These are phyloP conservation scores for Pelecanoides urinatrix DNA, from an alignment of 2,113 vertebrate species.

Conservation along the genomic window DNA sequence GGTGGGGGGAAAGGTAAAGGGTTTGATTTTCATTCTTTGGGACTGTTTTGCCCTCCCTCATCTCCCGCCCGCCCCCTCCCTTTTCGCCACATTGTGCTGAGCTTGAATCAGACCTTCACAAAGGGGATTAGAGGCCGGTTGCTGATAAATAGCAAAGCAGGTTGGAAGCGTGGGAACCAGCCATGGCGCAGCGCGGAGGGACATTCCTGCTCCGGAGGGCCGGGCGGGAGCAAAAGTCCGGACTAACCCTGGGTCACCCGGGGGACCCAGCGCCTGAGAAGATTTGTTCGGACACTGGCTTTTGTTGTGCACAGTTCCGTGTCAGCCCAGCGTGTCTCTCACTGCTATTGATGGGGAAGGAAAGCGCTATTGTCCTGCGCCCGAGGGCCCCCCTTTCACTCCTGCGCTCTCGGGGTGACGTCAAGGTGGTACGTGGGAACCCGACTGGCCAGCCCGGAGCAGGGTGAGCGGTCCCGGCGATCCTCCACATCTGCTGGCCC, in stretches of 20 bases:
- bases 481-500: fast-evolving
- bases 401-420: background rate
- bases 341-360: background rate
- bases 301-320: slow-evolving; percentile 65
- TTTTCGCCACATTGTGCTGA: slow-evolving; percentile 54
- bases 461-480: fast-evolving
- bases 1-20: background rate
- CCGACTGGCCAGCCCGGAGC: fast-evolving
- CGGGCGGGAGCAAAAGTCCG: slow-evolving; percentile 34
- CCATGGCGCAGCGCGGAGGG: slow-evolving; percentile 9
- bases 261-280: slow-evolving; percentile 38
- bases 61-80: background rate
- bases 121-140: slow-evolving; percentile 54
- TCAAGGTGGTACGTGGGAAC: slow-evolving; percentile 5
- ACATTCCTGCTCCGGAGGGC: slow-evolving; percentile 58
- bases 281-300: slow-evolving; percentile 65
- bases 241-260: slow-evolving; percentile 39
- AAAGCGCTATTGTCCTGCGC: background rate
- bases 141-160: slow-evolving; percentile 60
- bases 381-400: slow-evolving; percentile 4
- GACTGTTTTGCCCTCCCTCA: background rate
- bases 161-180: slow-evolving; percentile 66
- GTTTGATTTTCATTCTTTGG: slow-evolving; percentile 8
- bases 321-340: slow-evolving; percentile 58
- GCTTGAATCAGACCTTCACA: slow-evolving; percentile 62